These are phyloP conservation scores for Bubo scandiacus DNA, from an alignment of 2,113 vertebrate species.

Conservation along the genomic window DNA sequence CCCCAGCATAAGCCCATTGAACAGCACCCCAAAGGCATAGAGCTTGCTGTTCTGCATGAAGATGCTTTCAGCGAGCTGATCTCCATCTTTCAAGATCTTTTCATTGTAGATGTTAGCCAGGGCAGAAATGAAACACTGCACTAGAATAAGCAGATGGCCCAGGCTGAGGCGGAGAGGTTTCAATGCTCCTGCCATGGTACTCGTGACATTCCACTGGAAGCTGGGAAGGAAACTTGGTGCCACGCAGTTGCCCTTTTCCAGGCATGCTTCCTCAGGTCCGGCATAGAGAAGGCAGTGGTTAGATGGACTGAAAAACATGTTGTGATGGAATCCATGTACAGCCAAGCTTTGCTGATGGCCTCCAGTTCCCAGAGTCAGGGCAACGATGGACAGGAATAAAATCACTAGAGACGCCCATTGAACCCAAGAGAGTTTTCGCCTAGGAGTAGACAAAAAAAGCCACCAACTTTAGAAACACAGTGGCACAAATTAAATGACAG, in stretches of 20 bases:
- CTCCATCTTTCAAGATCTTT: conserved; percentile 95
- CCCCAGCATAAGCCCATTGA: conserved; percentile 86
- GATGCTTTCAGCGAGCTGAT: conserved; percentile 89
- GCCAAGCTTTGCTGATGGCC: conserved; percentile 72
- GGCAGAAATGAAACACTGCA: conserved; percentile 93
- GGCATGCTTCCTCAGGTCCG: conserved; percentile 66
- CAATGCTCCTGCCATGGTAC: conserved; percentile 63
- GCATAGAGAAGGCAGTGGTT: conserved; percentile 86
- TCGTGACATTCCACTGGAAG: conserved; percentile 80
- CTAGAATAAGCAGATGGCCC: conserved; percentile 88
- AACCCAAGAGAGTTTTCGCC: conserved; percentile 89
- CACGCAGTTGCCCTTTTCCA: conserved; percentile 57
- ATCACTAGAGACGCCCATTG: conserved; percentile 93
- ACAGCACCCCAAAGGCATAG: conserved; percentile 89
- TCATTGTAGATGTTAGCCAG: conserved; percentile 98
- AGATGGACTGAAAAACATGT: conserved; percentile 79
- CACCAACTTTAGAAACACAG: background rate
- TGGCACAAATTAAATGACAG: background rate
- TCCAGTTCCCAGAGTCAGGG: conserved; percentile 83
- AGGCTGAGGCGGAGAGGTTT: conserved; percentile 82
- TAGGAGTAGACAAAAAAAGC: conserved; percentile 65
- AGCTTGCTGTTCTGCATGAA: conserved; percentile 96
- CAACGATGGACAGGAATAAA: conserved; percentile 92
- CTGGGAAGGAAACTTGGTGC: conserved; percentile 63
- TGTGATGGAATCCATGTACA: conserved; percentile 80